These are phyloP conservation scores for Hirtodrosophila alboralis DNA, from an alignment of 2,888 invertebrate genomes.

Conservation along the genomic window DNA sequence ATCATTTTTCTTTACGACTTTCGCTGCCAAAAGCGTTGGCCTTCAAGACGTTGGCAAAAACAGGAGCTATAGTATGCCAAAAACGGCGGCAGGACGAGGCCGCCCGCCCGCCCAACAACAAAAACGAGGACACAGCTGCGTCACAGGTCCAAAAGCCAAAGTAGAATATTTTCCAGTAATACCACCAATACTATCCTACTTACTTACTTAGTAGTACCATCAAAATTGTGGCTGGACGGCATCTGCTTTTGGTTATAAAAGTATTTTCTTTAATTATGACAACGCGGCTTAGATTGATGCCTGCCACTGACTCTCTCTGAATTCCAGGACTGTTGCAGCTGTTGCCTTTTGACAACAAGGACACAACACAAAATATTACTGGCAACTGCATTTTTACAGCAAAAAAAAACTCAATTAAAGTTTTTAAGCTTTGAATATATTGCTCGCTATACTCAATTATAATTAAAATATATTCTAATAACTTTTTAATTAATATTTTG, in stretches of 20 bases:
- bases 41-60: constrained; percentile 37
- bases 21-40: constrained; percentile 63
- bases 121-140: constrained; percentile 44
- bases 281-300: constrained; percentile 49
- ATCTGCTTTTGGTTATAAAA: constrained; percentile 54
- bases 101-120: too few species aligned
- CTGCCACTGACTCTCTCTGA: constrained; percentile 16
- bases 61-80: constrained; percentile 31
- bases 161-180: not conserved
- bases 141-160: constrained; percentile 22
- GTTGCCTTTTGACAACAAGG: not conserved
- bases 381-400: constrained; percentile 29
- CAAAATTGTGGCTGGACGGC: constrained; percentile 14
- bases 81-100: constrained; percentile 22
- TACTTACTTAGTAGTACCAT: too few species aligned
- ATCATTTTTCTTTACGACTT: constrained; percentile 78
- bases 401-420: constrained; percentile 25
- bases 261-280: constrained; percentile 63
- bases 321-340: not conserved
- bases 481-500: too few species aligned
- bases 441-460: not conserved
- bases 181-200: too few species aligned
- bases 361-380: constrained; percentile 7
- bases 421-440: constrained; percentile 16
- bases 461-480: too few species aligned